Evolutionary conservation across 2,888 invertebrate genomes (phyloP).

Genomic region (Eupithecia tripunctaria): DNA sequence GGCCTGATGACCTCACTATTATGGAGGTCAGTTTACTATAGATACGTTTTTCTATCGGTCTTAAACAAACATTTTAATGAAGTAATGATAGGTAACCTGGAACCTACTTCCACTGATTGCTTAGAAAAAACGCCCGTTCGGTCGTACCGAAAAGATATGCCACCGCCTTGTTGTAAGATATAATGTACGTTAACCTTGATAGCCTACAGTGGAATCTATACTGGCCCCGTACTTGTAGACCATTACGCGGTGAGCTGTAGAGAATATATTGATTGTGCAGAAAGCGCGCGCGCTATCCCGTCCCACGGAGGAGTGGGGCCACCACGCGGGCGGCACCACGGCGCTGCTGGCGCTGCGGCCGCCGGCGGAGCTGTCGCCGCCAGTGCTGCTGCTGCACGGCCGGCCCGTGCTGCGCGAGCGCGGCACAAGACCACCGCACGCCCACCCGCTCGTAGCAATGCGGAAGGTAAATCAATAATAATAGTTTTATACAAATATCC

Average conservation of each 20-base stretch:
- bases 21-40: constrained; percentile 66
- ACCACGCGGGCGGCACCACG: constrained; percentile 71
- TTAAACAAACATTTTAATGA: background rate
- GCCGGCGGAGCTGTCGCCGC: constrained; percentile 77
- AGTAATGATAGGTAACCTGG: background rate
- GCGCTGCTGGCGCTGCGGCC: constrained; percentile 84
- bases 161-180: background rate
- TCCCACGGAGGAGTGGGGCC: constrained; percentile 90
- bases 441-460: constrained; percentile 75
- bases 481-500: too few relatives aligned
- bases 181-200: background rate
- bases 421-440: constrained; percentile 78
- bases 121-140: background rate
- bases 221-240: background rate
- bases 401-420: constrained; percentile 84
- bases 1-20: constrained; percentile 83
- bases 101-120: background rate
- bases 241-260: background rate
- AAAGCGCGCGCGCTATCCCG: constrained; percentile 86
- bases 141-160: background rate
- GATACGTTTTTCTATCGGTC: background rate
- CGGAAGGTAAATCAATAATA: constrained; percentile 65
- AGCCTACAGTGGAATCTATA: background rate
- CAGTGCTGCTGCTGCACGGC: constrained; percentile 80
- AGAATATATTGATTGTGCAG: constrained; percentile 58